phyloP scores from a whole-genome alignment of 1,140 invertebrate species.

The Galendromus occidentalis region DNA sequence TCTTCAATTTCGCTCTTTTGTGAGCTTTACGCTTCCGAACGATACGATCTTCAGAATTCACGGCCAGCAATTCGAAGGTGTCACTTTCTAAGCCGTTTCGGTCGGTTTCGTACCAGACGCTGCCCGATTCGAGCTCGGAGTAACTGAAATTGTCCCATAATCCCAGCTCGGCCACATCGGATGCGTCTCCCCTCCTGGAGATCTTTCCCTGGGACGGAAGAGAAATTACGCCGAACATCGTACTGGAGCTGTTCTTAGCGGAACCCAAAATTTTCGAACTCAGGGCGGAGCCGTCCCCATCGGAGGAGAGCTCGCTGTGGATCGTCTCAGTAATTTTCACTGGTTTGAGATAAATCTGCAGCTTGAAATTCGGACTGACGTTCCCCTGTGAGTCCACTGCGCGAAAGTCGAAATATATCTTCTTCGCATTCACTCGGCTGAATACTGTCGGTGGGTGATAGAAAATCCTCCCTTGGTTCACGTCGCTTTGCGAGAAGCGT shows the following conservation, averaged over 20 bases:
- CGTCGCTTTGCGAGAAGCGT: not conserved
- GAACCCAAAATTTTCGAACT: not conserved
- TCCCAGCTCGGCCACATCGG: not conserved
- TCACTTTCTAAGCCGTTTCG: not conserved
- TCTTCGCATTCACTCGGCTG: not conserved
- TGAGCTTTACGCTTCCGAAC: not conserved
- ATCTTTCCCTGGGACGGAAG: not conserved
- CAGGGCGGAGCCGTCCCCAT: not conserved
- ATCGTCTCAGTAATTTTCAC: not conserved
- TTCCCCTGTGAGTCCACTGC: not conserved
- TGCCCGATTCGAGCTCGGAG: not conserved
- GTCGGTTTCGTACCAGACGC: not conserved
- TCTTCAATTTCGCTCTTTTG: not conserved
- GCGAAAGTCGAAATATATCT: not conserved
- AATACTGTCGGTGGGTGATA: not conserved
- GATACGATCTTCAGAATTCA: not conserved
- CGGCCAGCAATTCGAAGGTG: conserved; percentile 7
- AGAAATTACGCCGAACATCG: not conserved
- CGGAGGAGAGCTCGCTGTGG: not conserved
- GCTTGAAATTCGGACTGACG: not conserved
- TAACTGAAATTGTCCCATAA: not conserved
- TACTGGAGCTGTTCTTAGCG: not conserved
- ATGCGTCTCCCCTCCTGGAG: not conserved
- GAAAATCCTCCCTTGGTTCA: not conserved
- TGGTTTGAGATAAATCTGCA: not conserved